phyloP scores from a whole-genome alignment of 2,113 vertebrate genomes.

The Entelurus aequoreus region DNA sequence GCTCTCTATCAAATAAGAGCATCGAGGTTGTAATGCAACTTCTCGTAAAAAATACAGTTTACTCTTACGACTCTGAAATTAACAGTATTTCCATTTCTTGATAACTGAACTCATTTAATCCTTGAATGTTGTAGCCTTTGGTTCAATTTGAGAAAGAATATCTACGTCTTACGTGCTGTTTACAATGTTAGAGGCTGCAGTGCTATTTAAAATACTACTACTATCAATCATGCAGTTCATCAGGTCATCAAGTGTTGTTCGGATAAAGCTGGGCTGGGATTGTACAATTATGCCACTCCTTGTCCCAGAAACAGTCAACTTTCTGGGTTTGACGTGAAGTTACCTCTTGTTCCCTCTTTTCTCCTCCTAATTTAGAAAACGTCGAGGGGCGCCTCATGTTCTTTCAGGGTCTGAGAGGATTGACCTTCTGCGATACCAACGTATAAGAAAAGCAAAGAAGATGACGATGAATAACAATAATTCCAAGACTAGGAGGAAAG shows the following conservation, averaged over 20 bases:
- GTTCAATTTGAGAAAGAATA: too few species aligned
- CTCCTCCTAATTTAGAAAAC: conserved; percentile 69
- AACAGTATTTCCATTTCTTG: too few species aligned
- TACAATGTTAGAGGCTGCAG: not conserved
- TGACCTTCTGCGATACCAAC: conserved; percentile 97
- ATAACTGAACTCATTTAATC: too few species aligned
- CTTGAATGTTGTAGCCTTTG: too few species aligned
- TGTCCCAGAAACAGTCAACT: conserved; percentile 41
- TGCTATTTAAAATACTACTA: not conserved
- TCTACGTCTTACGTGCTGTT: not conserved
- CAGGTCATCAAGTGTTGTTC: conserved; percentile 35
- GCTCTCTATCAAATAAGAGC: conserved; percentile 2
- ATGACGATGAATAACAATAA: conserved; percentile 89
- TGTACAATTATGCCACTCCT: conserved; percentile 40
- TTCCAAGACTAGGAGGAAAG: conserved; percentile 91
- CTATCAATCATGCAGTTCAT: not conserved
- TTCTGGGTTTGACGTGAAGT: conserved; percentile 43
- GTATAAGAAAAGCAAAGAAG: conserved; percentile 98
- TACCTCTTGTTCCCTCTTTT: conserved; percentile 54
- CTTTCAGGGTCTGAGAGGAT: conserved; percentile 98
- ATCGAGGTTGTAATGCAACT: not conserved
- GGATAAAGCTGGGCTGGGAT: conserved; percentile 48
- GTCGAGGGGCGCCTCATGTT: conserved; percentile 69
- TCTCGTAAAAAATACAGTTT: not conserved
- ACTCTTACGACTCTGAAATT: too few species aligned